phyloP scores from a whole-genome alignment of 2,888 invertebrate genomes.

The Latrodectus hesperus region DNA sequence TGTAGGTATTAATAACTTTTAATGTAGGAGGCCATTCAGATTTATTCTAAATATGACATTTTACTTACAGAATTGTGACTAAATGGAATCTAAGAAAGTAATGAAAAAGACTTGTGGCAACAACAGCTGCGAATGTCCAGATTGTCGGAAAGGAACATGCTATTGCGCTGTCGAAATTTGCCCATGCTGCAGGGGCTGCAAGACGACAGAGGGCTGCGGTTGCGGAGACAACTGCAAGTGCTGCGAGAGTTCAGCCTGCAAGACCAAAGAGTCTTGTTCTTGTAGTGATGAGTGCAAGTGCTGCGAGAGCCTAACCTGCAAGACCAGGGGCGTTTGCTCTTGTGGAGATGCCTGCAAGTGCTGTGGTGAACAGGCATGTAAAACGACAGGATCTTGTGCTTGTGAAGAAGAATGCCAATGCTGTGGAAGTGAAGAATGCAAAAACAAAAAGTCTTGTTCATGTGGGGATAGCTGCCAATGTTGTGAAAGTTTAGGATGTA shows the following conservation, averaged over 20 bases:
- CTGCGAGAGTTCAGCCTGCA: constrained; percentile 12
- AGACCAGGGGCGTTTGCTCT: too few relatives aligned
- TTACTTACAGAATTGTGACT: too few relatives aligned
- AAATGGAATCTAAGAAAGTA: too few relatives aligned
- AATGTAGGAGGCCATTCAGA: too few relatives aligned
- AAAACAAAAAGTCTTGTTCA: neutral
- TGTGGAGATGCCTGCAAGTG: constrained; percentile 17
- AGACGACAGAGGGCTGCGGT: neutral
- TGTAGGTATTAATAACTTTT: too few relatives aligned
- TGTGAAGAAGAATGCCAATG: constrained; percentile 23
- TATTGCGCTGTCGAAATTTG: too few relatives aligned
- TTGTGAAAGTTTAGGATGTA: neutral
- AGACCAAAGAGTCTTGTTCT: neutral
- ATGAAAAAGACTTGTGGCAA: too few relatives aligned
- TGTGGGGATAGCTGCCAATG: constrained; percentile 30
- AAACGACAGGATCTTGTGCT: neutral
- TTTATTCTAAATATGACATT: too few relatives aligned
- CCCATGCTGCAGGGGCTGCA: neutral
- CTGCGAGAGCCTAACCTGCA: too few relatives aligned
- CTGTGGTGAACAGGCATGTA: neutral
- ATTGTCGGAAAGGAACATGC: too few relatives aligned
- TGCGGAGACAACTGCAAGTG: constrained; percentile 12
- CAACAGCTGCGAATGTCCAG: too few relatives aligned
- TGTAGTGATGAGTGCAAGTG: too few relatives aligned
- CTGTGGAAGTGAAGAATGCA: neutral